Percentiles rank a stretch among this genome's conserved stretches.
phyloP scores from a whole-genome alignment of 2,797 vertebrate genomes.

The Podarcis siculus region DNA sequence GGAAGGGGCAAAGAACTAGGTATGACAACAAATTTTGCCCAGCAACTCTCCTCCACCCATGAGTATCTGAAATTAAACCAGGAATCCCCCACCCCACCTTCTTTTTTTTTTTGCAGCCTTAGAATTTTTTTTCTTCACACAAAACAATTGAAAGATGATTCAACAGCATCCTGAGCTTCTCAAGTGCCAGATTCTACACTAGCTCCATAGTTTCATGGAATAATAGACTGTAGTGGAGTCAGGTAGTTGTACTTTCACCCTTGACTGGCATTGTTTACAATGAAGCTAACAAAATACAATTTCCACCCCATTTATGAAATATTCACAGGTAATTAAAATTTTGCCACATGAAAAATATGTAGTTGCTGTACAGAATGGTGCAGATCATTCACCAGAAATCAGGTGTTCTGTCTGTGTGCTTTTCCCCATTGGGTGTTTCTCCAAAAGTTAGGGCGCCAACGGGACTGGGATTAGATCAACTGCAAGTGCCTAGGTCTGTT shows the following conservation, averaged over 20 bases:
- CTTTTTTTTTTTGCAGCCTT: background rate
- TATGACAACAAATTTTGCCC: background rate
- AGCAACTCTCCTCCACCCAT: background rate
- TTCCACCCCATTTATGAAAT: background rate
- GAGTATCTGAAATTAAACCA: background rate
- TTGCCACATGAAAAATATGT: background rate
- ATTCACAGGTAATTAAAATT: background rate
- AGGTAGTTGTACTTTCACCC: background rate
- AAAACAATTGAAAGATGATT: background rate
- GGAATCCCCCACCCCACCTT: background rate
- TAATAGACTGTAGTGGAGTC: background rate
- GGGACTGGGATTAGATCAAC: background rate
- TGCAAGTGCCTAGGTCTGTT: constrained; percentile 58
- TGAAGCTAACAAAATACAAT: background rate
- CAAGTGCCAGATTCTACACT: background rate
- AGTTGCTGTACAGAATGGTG: background rate
- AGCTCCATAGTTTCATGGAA: background rate
- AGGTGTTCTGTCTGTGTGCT: background rate
- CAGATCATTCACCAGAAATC: background rate
- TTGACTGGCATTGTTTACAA: background rate
- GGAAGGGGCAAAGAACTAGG: background rate
- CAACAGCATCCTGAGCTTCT: too few relatives aligned
- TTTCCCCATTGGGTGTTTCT: background rate
- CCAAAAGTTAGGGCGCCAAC: background rate
- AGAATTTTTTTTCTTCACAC: too few relatives aligned